Evolutionary conservation across 2,888 invertebrate species (phyloP), one percentile per base, ranked within the genome.

Genomic region (Microplitis deprimator): DNA sequence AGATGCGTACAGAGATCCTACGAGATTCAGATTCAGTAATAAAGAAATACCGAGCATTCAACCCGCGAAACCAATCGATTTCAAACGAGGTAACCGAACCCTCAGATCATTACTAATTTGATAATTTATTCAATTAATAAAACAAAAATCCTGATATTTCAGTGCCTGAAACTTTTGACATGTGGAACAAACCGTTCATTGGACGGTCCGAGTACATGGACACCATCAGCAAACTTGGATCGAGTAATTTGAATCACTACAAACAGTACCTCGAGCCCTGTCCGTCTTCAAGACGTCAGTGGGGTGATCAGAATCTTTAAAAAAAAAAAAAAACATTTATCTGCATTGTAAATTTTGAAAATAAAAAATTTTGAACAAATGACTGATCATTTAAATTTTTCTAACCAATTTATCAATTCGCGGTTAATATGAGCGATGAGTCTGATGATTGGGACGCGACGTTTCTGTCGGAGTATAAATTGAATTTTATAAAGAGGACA

Each of bases 181-280:
- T 91, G 20, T 94, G 92, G 91, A 92, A 91, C 81, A 87, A 90
- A 0, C 91, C 91, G n/a, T 91, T 89, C 82, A 93, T 93, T 0
- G 93, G 93, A 0, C 89, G 92, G 60, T 91, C 93, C 0, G 94
- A 94, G 83, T 94, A 94, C 81, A 89, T 91, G 90, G 93, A 93
- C 80, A 92, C 91, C 0, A 91, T 92, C 76, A 92, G 92, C 81
- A 92, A 93, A 59, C 86, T 92, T n/a, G 94, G 93, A 0, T 88
- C 92, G 74, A 91, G 92, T 1, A 92, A 92, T 78, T 91, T 92
- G 87, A 91, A 92, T 71, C 92, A 92, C 68, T 92, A 92, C 85
- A 93, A 94, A 84, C 91, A 93, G 80, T 94, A 90, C 83, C 91
- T 91, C 65, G 93, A 94, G 20, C 77, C 77, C 7, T 41, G 61